Conservation (phyloP, 2,888 invertebrate genomes). For the Dryobotodes eremita region DNA sequence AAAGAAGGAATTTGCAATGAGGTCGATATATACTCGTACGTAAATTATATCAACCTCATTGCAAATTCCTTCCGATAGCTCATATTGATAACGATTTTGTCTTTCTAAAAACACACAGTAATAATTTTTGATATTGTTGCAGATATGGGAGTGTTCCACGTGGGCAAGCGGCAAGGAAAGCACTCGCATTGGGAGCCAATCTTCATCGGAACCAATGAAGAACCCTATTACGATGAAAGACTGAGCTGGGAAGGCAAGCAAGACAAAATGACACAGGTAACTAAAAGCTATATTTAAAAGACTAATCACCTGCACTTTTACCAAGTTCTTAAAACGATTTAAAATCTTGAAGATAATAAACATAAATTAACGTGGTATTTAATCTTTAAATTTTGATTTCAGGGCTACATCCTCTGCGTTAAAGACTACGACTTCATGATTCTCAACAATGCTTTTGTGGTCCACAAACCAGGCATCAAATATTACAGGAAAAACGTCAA, state of each 20-base stretch:
- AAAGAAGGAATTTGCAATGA: no score
- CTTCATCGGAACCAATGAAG: slow-evolving; percentile 96
- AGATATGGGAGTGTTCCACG: slow-evolving; percentile 95
- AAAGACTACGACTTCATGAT: slow-evolving; percentile 98
- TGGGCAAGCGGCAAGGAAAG: slow-evolving; percentile 95
- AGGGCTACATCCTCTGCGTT: slow-evolving; percentile 97
- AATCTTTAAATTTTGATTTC: slow-evolving; percentile 70
- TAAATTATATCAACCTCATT: slow-evolving; percentile 42
- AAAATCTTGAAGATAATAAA: not conserved
- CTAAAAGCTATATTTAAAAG: not conserved
- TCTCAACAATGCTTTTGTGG: slow-evolving; percentile 97
- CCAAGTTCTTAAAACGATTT: not conserved
- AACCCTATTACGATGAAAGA: slow-evolving; percentile 97
- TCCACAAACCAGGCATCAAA: slow-evolving; percentile 98
- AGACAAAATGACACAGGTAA: slow-evolving; percentile 98
- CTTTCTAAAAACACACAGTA: slow-evolving; percentile 34
- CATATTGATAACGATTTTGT: slow-evolving; percentile 36
- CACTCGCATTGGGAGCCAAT: slow-evolving; percentile 98
- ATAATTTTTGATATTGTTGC: slow-evolving; percentile 64
- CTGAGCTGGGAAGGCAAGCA: slow-evolving; percentile 98
- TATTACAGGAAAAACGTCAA: slow-evolving; percentile 94
- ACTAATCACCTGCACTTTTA: no score
- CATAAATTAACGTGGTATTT: not conserved
- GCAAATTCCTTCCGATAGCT: slow-evolving; percentile 20
- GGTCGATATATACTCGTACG: slow-evolving; percentile 34